Conservation (phyloP, 53 echinoderm and acorn worm genomes). For the Crossaster papposus region DNA sequence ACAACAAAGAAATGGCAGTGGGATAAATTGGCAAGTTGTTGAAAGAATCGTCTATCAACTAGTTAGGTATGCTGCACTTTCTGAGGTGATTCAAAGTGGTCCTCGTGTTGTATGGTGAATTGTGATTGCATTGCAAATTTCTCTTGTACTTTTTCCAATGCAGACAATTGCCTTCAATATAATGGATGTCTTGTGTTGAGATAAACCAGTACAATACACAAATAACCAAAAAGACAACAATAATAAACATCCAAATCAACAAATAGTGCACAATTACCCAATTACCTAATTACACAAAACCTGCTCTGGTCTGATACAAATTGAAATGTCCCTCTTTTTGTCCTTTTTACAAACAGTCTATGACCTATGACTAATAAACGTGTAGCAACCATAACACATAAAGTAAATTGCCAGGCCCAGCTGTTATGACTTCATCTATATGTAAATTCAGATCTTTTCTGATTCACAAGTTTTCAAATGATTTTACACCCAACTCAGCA, state of each 20-base stretch:
- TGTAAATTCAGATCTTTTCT: too few species aligned
- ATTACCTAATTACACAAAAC: too few species aligned
- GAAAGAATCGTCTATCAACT: constrained; percentile 43
- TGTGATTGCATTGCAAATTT: neutral
- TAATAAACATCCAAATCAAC: constrained; percentile 3
- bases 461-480: too few species aligned
- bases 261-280: constrained; percentile 6
- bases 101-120: constrained; percentile 4
- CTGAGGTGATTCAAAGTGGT: neutral
- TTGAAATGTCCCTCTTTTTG: neutral
- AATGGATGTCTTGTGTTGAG: neutral
- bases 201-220: neutral
- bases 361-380: neutral
- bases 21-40: constrained; percentile 47
- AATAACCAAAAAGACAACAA: constrained; percentile 9
- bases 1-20: neutral
- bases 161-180: constrained; percentile 14
- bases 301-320: neutral
- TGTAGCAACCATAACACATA: neutral
- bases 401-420: neutral
- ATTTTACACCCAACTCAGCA: too few species aligned
- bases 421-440: too few species aligned
- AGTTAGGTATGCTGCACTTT: constrained; percentile 33
- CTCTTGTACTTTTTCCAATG: neutral
- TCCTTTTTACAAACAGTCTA: too few species aligned